Conservation (phyloP, 2,888 invertebrate species). For the Drosophila niveifrons region DNA sequence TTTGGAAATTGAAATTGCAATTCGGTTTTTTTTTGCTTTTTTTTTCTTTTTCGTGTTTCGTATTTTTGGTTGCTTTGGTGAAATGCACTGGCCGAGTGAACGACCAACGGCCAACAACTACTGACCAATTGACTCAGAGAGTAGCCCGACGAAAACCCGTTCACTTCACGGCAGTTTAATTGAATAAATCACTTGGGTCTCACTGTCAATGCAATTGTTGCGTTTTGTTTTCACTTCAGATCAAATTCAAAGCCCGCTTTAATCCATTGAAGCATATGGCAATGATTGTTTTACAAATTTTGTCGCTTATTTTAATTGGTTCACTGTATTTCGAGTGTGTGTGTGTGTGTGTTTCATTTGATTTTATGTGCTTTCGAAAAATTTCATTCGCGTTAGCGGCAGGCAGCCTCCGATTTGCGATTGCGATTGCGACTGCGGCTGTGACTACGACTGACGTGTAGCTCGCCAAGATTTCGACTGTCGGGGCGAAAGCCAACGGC, state of each 20-base stretch:
- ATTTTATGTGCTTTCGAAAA: conserved; percentile 42
- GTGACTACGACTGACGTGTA: conserved; percentile 63
- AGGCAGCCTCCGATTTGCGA: background rate
- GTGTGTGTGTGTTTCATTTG: conserved; percentile 21
- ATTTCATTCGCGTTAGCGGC: conserved; percentile 23
- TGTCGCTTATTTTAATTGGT: conserved; percentile 52
- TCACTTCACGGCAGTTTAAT: conserved; percentile 52
- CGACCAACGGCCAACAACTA: conserved; percentile 13
- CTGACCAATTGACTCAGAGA: conserved; percentile 31
- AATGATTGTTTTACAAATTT: conserved; percentile 41
- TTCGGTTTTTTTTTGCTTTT: conserved; percentile 32
- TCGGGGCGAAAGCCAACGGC: conserved; percentile 73
- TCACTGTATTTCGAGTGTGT: no score
- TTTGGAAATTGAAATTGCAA: conserved; percentile 65
- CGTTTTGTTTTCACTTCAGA: conserved; percentile 55
- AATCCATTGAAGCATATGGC: conserved; percentile 38
- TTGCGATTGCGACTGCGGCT: conserved; percentile 11
- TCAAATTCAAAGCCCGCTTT: conserved; percentile 24
- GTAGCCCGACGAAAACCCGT: conserved; percentile 61
- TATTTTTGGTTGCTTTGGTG: conserved; percentile 46
- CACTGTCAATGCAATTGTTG: conserved; percentile 68
- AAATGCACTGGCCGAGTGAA: conserved; percentile 56
- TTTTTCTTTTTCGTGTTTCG: no score
- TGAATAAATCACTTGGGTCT: conserved; percentile 46
- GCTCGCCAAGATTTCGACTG: conserved; percentile 73